Conservation (phyloP, 1,140 invertebrate species). For the Holcopasites calliopsidis region DNA sequence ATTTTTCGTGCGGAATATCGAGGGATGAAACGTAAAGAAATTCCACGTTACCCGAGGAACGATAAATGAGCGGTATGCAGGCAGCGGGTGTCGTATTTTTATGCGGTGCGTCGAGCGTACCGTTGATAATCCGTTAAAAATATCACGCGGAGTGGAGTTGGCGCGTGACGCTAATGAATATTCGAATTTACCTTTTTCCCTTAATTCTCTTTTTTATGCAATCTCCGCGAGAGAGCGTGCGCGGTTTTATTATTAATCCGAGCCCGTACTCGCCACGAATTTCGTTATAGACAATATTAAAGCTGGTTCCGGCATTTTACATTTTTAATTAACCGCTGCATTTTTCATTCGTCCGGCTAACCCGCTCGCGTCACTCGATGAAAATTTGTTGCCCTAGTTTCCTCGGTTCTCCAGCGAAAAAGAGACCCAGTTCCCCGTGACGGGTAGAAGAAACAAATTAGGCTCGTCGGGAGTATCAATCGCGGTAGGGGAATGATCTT, state of each 20-base stretch:
- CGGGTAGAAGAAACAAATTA: slow-evolving; percentile 24
- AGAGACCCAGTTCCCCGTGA: background rate
- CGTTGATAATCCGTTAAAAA: slow-evolving; percentile 43
- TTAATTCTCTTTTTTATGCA: slow-evolving; percentile 27
- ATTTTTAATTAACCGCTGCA: slow-evolving; percentile 36
- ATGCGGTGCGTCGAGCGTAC: background rate
- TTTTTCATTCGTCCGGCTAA: slow-evolving; percentile 21
- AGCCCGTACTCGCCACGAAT: slow-evolving; percentile 6
- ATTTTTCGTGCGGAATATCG: background rate
- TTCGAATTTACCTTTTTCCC: slow-evolving; percentile 49
- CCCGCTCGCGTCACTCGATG: slow-evolving; percentile 17
- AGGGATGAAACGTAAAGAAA: background rate
- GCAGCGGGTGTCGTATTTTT: background rate
- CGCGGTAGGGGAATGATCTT: too few relatives aligned
- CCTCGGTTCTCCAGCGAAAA: background rate
- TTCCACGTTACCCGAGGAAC: background rate
- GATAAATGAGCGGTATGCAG: background rate
- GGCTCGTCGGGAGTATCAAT: background rate
- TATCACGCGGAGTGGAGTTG: slow-evolving; percentile 1
- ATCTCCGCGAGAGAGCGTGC: background rate
- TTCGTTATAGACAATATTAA: slow-evolving; percentile 45
- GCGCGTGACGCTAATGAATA: slow-evolving; percentile 37
- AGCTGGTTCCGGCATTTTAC: background rate
- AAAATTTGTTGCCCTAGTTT: background rate
- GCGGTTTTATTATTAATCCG: slow-evolving; percentile 53